A percentile compares a stretch with the other conserved stretches of the same genome.
These are phyloP conservation scores for Autographa gamma DNA, from an alignment of 2,888 invertebrate species.

Conservation along the genomic window DNA sequence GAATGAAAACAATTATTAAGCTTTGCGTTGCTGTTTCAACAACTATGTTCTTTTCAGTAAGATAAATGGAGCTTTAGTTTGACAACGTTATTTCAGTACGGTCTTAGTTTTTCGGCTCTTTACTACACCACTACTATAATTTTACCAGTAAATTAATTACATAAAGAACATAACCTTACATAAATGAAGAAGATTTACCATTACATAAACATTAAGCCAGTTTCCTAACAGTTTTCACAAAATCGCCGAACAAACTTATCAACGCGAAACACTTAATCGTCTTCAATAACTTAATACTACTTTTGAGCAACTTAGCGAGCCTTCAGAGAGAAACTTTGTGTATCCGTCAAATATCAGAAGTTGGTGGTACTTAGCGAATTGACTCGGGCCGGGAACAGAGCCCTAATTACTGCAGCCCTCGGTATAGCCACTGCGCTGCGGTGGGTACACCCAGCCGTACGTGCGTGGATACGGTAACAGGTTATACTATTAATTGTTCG, in stretches of 20 bases:
- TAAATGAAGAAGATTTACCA: not conserved
- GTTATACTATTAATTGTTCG: not conserved
- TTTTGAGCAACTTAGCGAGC: conserved; percentile 43
- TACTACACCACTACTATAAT: not conserved
- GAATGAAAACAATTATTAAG: not conserved
- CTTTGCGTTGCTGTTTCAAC: not conserved
- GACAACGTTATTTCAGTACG: too few relatives aligned
- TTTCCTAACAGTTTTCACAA: conserved; percentile 15
- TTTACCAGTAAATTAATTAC: not conserved
- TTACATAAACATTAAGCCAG: conserved; percentile 21
- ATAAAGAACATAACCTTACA: not conserved
- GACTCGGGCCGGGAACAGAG: conserved; percentile 22
- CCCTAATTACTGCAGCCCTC: conserved; percentile 42
- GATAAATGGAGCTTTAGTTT: not conserved
- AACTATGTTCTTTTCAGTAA: not conserved
- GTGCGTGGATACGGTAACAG: conserved; percentile 14
- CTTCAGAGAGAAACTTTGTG: conserved; percentile 30
- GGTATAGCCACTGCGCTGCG: conserved; percentile 32
- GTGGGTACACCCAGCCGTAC: fast-evolving
- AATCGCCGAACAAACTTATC: conserved; percentile 51
- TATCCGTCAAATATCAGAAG: conserved; percentile 39
- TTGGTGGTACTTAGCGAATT: conserved; percentile 43
- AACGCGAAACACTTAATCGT: conserved; percentile 52
- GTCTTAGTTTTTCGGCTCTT: too few relatives aligned
- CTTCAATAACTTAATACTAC: conserved; percentile 53